Evolutionary conservation across 2,888 invertebrate species (phyloP).

Genomic region (Cataglyphis altisquamis): DNA sequence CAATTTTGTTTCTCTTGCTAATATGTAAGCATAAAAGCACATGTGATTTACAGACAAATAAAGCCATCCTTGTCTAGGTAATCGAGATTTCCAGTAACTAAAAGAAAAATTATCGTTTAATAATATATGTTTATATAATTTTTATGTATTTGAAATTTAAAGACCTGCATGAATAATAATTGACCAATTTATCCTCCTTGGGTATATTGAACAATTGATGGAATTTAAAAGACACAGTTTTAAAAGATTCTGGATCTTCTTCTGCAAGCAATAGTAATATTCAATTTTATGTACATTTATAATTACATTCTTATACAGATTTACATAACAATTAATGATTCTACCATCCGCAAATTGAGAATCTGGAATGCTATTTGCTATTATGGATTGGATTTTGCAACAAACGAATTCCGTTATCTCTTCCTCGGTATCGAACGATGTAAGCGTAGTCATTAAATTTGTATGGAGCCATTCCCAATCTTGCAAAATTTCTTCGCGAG

Average conservation of each 20-base stretch:
- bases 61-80: constrained; percentile 98
- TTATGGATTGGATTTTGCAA: constrained; percentile 98
- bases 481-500: constrained; percentile 94
- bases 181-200: constrained; percentile 97
- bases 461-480: constrained; percentile 98
- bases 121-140: not conserved
- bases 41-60: constrained; percentile 98
- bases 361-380: constrained; percentile 91
- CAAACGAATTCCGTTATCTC: constrained; percentile 98
- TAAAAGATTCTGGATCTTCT: constrained; percentile 93
- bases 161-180: constrained; percentile 97
- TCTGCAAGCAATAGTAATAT: constrained; percentile 87
- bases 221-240: constrained; percentile 93
- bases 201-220: constrained; percentile 96
- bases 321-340: constrained; percentile 9
- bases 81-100: constrained; percentile 96
- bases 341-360: constrained; percentile 88
- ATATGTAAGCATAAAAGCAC: constrained; percentile 97
- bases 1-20: constrained; percentile 96
- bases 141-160: constrained; percentile 76
- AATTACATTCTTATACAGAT: not conserved
- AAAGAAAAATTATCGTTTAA: constrained; percentile 76
- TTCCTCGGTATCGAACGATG: constrained; percentile 96
- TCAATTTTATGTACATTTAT: constrained; percentile 8
- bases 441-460: constrained; percentile 94